phyloP scores from a whole-genome alignment of 2,888 invertebrate species.

The Xestobium rufovillosum region DNA sequence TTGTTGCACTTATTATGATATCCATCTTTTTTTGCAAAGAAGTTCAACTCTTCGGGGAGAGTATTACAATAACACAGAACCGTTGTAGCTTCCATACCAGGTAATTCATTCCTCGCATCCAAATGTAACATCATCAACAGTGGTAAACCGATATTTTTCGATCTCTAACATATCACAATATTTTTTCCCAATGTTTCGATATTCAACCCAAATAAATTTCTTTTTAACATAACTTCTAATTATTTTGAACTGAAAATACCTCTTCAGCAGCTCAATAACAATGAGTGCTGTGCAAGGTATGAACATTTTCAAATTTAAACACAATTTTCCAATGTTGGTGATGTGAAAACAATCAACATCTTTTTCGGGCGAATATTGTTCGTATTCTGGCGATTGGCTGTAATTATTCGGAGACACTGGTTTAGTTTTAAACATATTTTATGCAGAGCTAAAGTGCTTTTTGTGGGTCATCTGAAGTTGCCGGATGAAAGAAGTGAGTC shows the following conservation, averaged over 20 bases:
- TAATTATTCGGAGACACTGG: no score
- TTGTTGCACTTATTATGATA: no score
- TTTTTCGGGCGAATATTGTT: constrained; percentile 64
- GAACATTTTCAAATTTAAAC: constrained; percentile 63
- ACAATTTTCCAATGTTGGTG: constrained; percentile 71
- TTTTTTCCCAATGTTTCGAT: constrained; percentile 79
- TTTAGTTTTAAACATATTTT: no score
- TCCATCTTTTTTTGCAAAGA: no score
- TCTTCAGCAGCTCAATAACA: constrained; percentile 59
- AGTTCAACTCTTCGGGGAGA: constrained; percentile 67
- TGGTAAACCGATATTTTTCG: constrained; percentile 88
- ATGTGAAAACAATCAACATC: constrained; percentile 91
- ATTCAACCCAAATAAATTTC: no score
- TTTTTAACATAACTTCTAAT: no score
- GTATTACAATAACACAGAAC: constrained; percentile 86
- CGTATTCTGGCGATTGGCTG: no score
- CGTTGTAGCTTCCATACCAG: constrained; percentile 79
- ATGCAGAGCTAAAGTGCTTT: no score
- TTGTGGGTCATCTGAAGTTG: no score
- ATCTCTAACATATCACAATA: constrained; percentile 82
- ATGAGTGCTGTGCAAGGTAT: constrained; percentile 77
- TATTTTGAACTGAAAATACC: no score
- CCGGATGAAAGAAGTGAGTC: no score
- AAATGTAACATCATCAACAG: constrained; percentile 82
- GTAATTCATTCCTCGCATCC: constrained; percentile 61